Evolutionary conservation across 2,888 invertebrate genomes (phyloP).

Genomic region (Torymus aiolomorphi): DNA sequence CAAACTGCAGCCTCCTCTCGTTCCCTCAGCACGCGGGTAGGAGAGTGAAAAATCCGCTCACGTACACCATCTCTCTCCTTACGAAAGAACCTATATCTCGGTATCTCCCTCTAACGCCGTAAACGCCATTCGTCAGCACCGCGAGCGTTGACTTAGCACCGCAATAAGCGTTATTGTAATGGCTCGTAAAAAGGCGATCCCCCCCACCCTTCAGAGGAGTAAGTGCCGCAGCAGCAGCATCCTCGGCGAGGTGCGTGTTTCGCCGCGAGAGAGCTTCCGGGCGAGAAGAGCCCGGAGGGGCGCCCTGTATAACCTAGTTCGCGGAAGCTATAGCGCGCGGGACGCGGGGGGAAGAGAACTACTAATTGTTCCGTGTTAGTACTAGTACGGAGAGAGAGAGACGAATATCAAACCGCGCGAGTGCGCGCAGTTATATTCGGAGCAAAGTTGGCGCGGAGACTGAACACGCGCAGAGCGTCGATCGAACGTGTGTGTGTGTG

Average conservation of each 20-base stretch:
- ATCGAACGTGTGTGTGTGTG: constrained; percentile 7
- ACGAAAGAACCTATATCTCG: too few relatives aligned
- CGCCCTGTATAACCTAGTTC: constrained; percentile 34
- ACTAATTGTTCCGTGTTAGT: constrained; percentile 32
- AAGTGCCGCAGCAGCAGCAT: too few relatives aligned
- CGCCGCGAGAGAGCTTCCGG: background rate
- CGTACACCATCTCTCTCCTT: too few relatives aligned
- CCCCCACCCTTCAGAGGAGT: too few relatives aligned
- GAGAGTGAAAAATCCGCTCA: too few relatives aligned
- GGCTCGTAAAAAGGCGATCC: constrained; percentile 41
- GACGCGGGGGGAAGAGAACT: background rate
- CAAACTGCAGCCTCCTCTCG: too few relatives aligned
- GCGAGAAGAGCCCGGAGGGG: constrained; percentile 4
- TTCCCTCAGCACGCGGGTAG: too few relatives aligned
- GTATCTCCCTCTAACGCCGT: too few relatives aligned
- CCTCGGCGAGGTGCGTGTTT: too few relatives aligned
- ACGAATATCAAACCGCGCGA: constrained; percentile 14
- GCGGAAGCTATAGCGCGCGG: too few relatives aligned
- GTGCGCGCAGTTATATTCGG: background rate
- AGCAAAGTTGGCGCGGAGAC: constrained; percentile 2
- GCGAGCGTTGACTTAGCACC: constrained; percentile 20
- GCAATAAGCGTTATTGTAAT: constrained; percentile 44
- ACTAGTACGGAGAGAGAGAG: background rate
- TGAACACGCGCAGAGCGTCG: constrained; percentile 3
- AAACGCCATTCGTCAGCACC: background rate